Evolutionary conservation across 2,888 invertebrate genomes (phyloP).

Genomic region (Amiota communis): DNA sequence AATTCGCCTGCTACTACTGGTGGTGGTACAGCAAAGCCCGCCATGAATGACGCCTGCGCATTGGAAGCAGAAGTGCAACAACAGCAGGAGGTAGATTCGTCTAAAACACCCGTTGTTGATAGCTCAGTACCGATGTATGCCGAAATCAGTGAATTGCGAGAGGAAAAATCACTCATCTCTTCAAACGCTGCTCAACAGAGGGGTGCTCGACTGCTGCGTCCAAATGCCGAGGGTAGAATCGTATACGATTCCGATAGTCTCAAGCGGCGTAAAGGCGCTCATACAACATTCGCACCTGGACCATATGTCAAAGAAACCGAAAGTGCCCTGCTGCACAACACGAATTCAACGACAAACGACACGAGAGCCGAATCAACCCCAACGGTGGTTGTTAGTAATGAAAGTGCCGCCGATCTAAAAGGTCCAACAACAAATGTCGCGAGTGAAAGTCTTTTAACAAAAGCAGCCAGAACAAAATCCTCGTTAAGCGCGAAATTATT

Average conservation of each 20-base stretch:
- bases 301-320: conserved; percentile 84
- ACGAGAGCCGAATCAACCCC: conserved; percentile 2
- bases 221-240: conserved; percentile 88
- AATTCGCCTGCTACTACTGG: conserved; percentile 25
- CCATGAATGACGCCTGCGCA: conserved; percentile 51
- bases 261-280: conserved; percentile 83
- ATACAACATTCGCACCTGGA: conserved; percentile 91
- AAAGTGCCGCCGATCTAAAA: conserved; percentile 29
- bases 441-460: conserved; percentile 58
- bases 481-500: conserved; percentile 57
- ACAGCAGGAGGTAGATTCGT: conserved; percentile 34
- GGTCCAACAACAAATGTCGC: conserved; percentile 42
- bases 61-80: conserved; percentile 43
- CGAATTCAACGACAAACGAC: conserved; percentile 26
- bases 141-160: conserved; percentile 67
- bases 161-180: conserved; percentile 57
- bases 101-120: conserved; percentile 30
- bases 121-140: conserved; percentile 67
- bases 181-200: conserved; percentile 32
- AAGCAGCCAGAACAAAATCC: conserved; percentile 33
- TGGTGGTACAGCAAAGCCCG: conserved; percentile 39
- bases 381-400: conserved; percentile 40
- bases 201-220: conserved; percentile 80
- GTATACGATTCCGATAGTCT: conserved; percentile 91
- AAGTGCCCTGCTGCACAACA: conserved; percentile 59